These are phyloP conservation scores for Pantherophis vulpinus DNA, from an alignment of 2,797 vertebrate species.

Conservation along the genomic window DNA sequence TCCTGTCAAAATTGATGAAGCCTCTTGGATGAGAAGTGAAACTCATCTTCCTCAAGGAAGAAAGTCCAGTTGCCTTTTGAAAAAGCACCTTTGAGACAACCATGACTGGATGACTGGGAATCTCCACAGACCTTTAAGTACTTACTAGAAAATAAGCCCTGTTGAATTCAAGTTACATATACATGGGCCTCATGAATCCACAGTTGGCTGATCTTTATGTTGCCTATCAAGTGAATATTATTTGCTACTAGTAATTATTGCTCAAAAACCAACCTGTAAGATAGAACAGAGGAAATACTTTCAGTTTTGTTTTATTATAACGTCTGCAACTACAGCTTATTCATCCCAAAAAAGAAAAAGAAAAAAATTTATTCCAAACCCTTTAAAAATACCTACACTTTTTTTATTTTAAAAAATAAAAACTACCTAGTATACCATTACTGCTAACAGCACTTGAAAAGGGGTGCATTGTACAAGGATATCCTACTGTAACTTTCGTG, in stretches of 20 bases:
- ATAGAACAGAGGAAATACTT: conserved; percentile 59
- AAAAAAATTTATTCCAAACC: conserved; percentile 56
- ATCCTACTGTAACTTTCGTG: conserved; percentile 48
- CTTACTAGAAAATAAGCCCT: background rate
- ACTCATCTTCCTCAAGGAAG: background rate
- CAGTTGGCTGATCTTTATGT: background rate
- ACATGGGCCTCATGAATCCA: background rate
- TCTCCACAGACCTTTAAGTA: background rate
- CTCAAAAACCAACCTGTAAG: conserved; percentile 56
- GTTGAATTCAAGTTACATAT: background rate
- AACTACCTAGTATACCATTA: conserved; percentile 61
- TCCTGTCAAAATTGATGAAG: background rate
- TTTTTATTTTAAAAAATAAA: conserved; percentile 59
- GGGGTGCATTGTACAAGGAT: conserved; percentile 48
- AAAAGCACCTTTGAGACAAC: background rate
- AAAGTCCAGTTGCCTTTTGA: background rate
- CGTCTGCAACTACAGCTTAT: conserved; percentile 58
- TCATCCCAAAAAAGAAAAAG: conserved; percentile 27
- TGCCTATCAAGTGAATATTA: conserved; percentile 52
- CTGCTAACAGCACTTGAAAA: conserved; percentile 53
- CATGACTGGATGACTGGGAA: background rate
- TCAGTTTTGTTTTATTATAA: conserved; percentile 64
- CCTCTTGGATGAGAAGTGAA: background rate
- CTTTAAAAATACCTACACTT: conserved; percentile 64
- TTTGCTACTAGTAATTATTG: conserved; percentile 54